These are phyloP conservation scores for Timandra comae DNA, from an alignment of 2,888 invertebrate species.

Conservation along the genomic window DNA sequence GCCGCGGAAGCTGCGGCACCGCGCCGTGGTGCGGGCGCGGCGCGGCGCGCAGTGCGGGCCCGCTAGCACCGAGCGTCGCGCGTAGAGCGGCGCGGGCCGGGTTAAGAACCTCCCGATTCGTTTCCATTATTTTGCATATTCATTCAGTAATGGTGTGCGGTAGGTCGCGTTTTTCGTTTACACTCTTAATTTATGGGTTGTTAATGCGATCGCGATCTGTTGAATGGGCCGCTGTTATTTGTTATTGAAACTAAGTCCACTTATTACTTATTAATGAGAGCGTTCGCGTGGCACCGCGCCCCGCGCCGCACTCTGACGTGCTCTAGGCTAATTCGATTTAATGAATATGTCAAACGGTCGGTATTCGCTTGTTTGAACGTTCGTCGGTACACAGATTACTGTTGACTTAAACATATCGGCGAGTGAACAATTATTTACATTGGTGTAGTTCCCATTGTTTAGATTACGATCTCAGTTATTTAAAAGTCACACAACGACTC, in stretches of 20 bases:
- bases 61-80: too few species aligned
- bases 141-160: slow-evolving; percentile 41
- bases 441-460: background rate
- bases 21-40: slow-evolving; percentile 8
- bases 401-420: slow-evolving; percentile 3
- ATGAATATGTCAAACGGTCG: slow-evolving; percentile 30
- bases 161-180: slow-evolving; percentile 44
- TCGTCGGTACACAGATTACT: slow-evolving; percentile 7
- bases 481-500: too few species aligned
- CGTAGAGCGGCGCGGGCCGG: slow-evolving; percentile 8
- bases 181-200: slow-evolving; percentile 31
- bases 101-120: slow-evolving; percentile 29
- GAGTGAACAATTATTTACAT: background rate
- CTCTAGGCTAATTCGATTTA: slow-evolving; percentile 23
- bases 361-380: slow-evolving; percentile 20
- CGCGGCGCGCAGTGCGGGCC: too few species aligned
- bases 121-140: slow-evolving; percentile 47
- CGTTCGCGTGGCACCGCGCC: slow-evolving; percentile 8
- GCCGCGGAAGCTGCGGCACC: background rate
- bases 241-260: slow-evolving; percentile 19
- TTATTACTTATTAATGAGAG: slow-evolving; percentile 22
- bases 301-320: slow-evolving; percentile 15
- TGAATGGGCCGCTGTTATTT: slow-evolving; percentile 11
- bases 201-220: slow-evolving; percentile 24
- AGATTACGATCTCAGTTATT: too few species aligned